Evolutionary conservation across 2,113 vertebrate species (phyloP).

Genomic region (Pedionomus torquatus): DNA sequence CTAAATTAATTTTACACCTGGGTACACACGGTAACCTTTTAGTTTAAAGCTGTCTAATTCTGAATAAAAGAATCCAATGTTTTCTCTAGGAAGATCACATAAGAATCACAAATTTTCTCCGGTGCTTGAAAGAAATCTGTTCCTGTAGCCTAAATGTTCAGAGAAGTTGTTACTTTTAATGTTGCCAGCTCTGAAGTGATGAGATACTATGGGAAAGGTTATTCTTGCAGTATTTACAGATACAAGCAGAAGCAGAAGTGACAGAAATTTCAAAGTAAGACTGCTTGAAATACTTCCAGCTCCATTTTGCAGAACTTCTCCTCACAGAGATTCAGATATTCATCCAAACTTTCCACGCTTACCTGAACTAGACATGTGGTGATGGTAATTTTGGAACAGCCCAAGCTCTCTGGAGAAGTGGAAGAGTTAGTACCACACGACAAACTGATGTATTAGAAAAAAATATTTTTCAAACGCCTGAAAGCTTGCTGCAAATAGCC

Average conservation of each 20-base stretch:
- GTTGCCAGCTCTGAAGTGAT: slow-evolving; percentile 64
- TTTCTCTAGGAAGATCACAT: slow-evolving; percentile 56
- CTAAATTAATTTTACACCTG: background rate
- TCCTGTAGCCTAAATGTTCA: slow-evolving; percentile 67
- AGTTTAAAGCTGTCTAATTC: background rate
- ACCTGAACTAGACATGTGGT: slow-evolving; percentile 62
- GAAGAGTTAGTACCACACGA: background rate
- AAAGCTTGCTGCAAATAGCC: background rate
- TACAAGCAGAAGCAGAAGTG: slow-evolving; percentile 70
- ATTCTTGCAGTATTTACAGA: slow-evolving; percentile 68
- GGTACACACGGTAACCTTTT: background rate
- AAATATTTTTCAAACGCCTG: slow-evolving; percentile 39
- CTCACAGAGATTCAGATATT: slow-evolving; percentile 27
- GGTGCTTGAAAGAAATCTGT: slow-evolving; percentile 68
- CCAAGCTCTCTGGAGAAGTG: slow-evolving; percentile 11
- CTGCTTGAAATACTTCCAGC: slow-evolving; percentile 67
- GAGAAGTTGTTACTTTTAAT: slow-evolving; percentile 66
- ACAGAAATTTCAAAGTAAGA: slow-evolving; percentile 65
- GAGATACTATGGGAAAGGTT: slow-evolving; percentile 67
- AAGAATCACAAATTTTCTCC: slow-evolving; percentile 65
- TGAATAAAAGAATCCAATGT: background rate
- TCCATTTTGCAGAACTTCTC: slow-evolving; percentile 59
- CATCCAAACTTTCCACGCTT: slow-evolving; percentile 58
- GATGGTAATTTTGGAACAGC: slow-evolving; percentile 53
- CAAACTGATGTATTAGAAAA: slow-evolving; percentile 4